Evolutionary conservation across 2,888 invertebrate species (phyloP), one percentile per base, ranked within the genome.

Genomic region (Parelbella ahira): DNA sequence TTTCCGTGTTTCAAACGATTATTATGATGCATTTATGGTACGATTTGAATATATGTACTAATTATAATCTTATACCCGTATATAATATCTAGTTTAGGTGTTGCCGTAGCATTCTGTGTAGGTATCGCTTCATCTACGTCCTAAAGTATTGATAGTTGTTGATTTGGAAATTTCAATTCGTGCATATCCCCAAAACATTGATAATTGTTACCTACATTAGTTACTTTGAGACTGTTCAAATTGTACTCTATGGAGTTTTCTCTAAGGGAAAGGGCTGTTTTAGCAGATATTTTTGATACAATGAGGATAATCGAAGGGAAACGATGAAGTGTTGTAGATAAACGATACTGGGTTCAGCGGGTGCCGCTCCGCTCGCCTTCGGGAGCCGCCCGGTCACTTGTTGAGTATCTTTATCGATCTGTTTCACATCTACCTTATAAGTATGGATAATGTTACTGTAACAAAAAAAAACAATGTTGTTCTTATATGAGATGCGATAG

Each of bases 221-320:
- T 83, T 86, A 84, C 77, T 83, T 83, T 74, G 86, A 87, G 87
- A 87, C 86, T 87, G 87, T 86, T 83, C 82, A 80, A 80, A 76
- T 71, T 79, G 69, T 77, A 72, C 72, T 73, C 75, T 84, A 76
- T 81, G 80, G 82, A 83, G 76, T 73, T 78, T 77, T 82, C 82
- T 84, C 78, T 84, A 83, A 83, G 74, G 83, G 83, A 87, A 87
- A 84, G 84, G 83, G 79, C 84, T 80, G 71, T 81, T 77, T 82
- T 74, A 82, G 86, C 83, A 80, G 79, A 87, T 87, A 87, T 87
- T 87, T 87, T 87, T 87, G 86, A 87, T 86, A 87, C 86, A 79
- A 79, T 79, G 83, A 80, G 77, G 75, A 74, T 71, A 77, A 81
- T 84, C 82, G 80, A 79, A 75, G 80, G 81, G 84, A 81, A 86